phyloP scores from a whole-genome alignment of 2,797 vertebrate species.

The Anas bernieri region DNA sequence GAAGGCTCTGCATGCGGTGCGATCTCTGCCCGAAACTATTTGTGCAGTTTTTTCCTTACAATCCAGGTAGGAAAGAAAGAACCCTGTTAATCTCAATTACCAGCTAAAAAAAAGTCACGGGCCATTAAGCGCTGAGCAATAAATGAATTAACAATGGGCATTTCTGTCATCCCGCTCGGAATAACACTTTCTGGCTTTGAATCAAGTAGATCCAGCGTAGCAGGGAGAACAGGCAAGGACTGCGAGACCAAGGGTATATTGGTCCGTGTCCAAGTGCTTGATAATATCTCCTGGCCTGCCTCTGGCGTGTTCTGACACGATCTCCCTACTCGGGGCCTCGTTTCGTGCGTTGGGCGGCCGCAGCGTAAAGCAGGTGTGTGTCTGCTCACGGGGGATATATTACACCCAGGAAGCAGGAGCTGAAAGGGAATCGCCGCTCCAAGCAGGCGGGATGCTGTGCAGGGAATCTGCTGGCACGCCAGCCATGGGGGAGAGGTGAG shows the following conservation, averaged over 20 bases:
- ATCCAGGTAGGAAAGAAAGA: not conserved
- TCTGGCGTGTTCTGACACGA: constrained; percentile 45
- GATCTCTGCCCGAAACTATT: not conserved
- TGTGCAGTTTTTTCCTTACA: not conserved
- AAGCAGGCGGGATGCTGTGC: not conserved
- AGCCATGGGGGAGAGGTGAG: not conserved
- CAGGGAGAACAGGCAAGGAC: not conserved
- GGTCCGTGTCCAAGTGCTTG: constrained; percentile 3
- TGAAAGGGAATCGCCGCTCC: not conserved
- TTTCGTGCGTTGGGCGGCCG: not conserved
- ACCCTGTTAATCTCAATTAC: not conserved
- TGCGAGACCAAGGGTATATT: not conserved
- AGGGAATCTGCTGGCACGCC: not conserved
- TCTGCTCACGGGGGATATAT: constrained; percentile 31
- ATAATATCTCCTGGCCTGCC: constrained; percentile 49
- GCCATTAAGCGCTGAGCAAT: not conserved
- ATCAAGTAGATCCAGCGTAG: not conserved
- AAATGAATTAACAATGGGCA: not conserved
- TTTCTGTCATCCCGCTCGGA: not conserved
- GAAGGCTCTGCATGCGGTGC: not conserved
- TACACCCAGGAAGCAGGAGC: not conserved
- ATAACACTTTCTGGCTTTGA: not conserved
- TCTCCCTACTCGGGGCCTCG: not conserved
- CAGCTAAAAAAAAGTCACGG: not conserved
- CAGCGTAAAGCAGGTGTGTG: not conserved